These are phyloP conservation scores for Axis porcinus DNA, from an alignment of 2,113 vertebrate genomes.

Conservation along the genomic window DNA sequence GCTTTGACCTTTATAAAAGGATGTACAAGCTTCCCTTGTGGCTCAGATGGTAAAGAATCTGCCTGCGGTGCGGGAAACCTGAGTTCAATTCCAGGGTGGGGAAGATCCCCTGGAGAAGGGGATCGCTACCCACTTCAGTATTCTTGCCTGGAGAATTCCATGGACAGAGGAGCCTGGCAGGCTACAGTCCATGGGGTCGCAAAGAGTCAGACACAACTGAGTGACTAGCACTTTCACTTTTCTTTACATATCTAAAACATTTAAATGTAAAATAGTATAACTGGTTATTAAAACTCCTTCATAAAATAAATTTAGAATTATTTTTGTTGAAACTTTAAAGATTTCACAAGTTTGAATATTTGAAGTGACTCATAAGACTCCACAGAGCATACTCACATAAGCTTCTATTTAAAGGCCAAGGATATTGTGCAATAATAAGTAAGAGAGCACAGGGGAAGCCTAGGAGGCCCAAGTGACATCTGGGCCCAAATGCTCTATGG, in stretches of 20 bases:
- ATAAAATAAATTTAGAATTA: conserved; percentile 17
- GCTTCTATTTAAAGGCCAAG: background rate
- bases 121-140: background rate
- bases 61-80: fast-evolving
- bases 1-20: background rate
- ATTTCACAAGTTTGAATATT: background rate
- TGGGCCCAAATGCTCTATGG: background rate
- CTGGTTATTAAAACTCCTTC: background rate
- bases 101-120: background rate
- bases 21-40: background rate
- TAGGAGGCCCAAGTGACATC: background rate
- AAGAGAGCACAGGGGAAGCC: background rate
- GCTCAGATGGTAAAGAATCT: background rate
- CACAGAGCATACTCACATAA: background rate
- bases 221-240: background rate
- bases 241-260: background rate
- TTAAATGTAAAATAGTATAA: background rate
- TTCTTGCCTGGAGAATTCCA: background rate
- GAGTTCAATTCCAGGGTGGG: background rate
- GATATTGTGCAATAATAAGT: background rate
- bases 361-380: background rate
- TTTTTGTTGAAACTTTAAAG: background rate
- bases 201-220: background rate
- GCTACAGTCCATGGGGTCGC: background rate
- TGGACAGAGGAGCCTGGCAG: background rate